Evolutionary conservation across 2,888 invertebrate species (phyloP), one percentile per base, ranked within the genome.

Genomic region (Caprella mutica): DNA sequence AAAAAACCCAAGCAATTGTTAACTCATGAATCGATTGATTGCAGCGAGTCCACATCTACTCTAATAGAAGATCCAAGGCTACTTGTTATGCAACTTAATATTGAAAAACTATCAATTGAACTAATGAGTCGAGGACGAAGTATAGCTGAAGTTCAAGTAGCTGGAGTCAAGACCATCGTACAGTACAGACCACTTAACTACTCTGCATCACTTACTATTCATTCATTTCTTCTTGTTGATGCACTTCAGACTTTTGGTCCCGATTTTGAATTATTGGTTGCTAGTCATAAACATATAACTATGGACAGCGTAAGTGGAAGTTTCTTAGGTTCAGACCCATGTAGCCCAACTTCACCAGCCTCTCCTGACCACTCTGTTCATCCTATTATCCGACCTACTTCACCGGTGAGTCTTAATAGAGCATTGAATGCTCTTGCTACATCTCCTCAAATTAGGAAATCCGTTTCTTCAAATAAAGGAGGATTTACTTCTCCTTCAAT

Each of bases 291-390:
- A 70, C 90, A 92, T 73, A 86, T 94, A 24, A 87, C 88, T 4
- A 88, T 94, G 86, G 93, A 94, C 75, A 90, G 88, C 61, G 81
- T 86, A 65, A 93, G 92, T 64, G 93, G 94, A 54, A 91, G 91
- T 72, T 80, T 94, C 65, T 80, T 84, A 66, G 92, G 90, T 70
- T 92, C 91, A 69, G 90, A 92, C 73, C 89, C 92, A 5, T 87
- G 86, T 48, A 91, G 91, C 0, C 93, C 92, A 0, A 80, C 80
- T 24, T 86, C 88, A 0, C 90, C 88, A 14, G 82, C 77, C n/a
- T 84, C 83, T 55, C 86, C 85, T 6, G 65, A 65, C 56, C 63
- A 63, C 58, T 58, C 52, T 54, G 55, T 66, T 61, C 48, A 48
- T 6, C 26, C 29, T 17, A 52, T 40, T 70, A 69, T 48, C 65